Base-by-base conservation (phyloP, 1,140 invertebrate genomes). In the Papilio machaon region DNA sequence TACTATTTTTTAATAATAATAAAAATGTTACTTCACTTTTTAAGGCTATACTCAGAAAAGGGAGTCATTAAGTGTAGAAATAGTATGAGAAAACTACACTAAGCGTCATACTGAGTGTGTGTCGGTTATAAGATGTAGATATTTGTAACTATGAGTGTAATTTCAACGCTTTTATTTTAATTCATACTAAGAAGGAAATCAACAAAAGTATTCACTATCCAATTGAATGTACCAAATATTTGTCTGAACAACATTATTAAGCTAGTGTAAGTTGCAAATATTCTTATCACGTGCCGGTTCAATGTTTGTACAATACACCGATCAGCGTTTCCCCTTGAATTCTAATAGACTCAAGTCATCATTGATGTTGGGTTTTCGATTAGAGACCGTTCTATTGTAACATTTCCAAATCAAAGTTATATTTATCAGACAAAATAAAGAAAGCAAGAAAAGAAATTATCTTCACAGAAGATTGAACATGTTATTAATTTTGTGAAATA, bases 301-400 rank as follows among this genome's bases (percentile, higher is more conserved):
- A 38, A 70, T 70, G 60, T 30, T 67, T 23, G 58, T 60, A 70
- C 30, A 70, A 70, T 70, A 70, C 64, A 70, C 64, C 64, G 64
- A 70, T 70, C 64, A 35, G 64, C 5, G 64, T 70, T 30, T 35
- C 30, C 64, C 23, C 64, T 70, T 70, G 64, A 70, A 70, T 70
- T 70, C 30, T 15, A 70, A 70, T 19, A 17, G 13, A 70, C 30
- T 5, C 2, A 2, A 35, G 64, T 70, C 64, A 70, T 70, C 64
- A 70, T 70, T 38, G 64, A 38, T 70, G 64, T 70, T 70, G 11
- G 64, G 30, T 35, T 70, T 70, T 70, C 64, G 30, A 70, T 70
- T 70, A 70, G 64, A 38, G 23, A 38, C 13, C 64, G 64, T 70
- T 70, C 64, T 35, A 38, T 70, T 70, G 30, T 54, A 54, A 54